phyloP scores from a whole-genome alignment of 2,888 invertebrate genomes.

The Cantharis nigra region DNA sequence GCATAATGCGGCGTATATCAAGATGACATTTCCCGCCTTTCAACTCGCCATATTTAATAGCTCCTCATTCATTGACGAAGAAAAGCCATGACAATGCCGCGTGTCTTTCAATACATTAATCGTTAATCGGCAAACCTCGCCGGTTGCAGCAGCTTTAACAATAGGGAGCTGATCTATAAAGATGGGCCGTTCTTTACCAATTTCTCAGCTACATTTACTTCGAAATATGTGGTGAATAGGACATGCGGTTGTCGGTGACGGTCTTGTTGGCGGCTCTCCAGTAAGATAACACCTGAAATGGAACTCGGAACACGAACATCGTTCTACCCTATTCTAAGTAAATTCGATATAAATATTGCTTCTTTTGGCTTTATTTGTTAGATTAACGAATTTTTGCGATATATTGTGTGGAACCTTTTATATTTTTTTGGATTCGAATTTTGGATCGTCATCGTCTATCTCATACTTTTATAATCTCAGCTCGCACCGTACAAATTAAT shows the following conservation, averaged over 20 bases:
- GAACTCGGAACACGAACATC: slow-evolving; percentile 3
- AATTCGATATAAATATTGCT: background rate
- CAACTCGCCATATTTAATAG: slow-evolving; percentile 52
- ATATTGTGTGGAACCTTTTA: background rate
- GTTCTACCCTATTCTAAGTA: background rate
- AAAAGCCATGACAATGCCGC: slow-evolving; percentile 44
- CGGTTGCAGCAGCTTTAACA: slow-evolving; percentile 49
- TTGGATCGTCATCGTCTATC: background rate
- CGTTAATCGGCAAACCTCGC: slow-evolving; percentile 52
- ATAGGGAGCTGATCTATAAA: slow-evolving; percentile 54
- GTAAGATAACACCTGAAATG: slow-evolving; percentile 39
- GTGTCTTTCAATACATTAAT: slow-evolving; percentile 53
- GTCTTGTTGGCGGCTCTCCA: slow-evolving; percentile 41
- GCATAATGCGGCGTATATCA: slow-evolving; percentile 53
- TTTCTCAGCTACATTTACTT: slow-evolving; percentile 59
- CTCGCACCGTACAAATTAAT: slow-evolving; percentile 19
- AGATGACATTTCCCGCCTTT: slow-evolving; percentile 51
- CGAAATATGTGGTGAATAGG: slow-evolving; percentile 55
- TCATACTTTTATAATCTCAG: background rate
- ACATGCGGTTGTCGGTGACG: slow-evolving; percentile 36
- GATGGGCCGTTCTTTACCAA: slow-evolving; percentile 57
- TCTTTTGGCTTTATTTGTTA: background rate
- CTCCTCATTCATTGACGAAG: slow-evolving; percentile 49
- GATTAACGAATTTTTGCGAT: background rate
- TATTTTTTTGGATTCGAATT: background rate